Base-by-base conservation (phyloP, 1,140 invertebrate genomes). In the Hylaeus volcanicus region DNA sequence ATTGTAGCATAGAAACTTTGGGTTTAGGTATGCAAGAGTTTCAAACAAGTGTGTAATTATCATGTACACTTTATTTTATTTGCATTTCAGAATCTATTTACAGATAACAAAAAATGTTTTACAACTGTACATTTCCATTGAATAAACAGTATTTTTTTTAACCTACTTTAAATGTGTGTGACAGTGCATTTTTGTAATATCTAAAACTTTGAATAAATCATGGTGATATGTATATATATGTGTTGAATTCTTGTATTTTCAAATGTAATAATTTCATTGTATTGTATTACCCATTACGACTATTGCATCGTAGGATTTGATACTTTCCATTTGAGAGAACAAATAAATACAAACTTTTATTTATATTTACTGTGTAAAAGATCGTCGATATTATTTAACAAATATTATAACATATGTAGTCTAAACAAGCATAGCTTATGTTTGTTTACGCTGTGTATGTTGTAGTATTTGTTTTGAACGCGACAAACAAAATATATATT, bases 1-100 rank as follows among this genome's bases (percentile, higher is more conserved):
- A 51, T n/a, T 11, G 15, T 66, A 68, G 5, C 68, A 15, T 41
- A 68, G 37, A 11, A 11, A 58, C 39, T 48, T 39, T 37, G 51
- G 26, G 60, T 41, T 60, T 26, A 6, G 15, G 60, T 45, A 8
- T 45, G 39, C n/a, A n/a, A 37, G 61, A 51, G 53, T 9, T 63
- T 55, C 61, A 2, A 39, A 1, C 26, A 43, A 48, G 39, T 74
- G 74, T 1, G 45, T 58, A 39, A 26, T 60, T 15, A 41, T 45
- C 12, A 69, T 70, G 51, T 77, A 48, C 39, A 3, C 43, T 8
- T 39, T 26, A 45, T 15, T 61, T 77, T 83, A 51, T 14, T 64
- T 66, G 55, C 14, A 15, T 51, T 48, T 61, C n/a, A 43, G n/a
- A 43, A 14, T 37, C n/a, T 60, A 51, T 12, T 72, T 37, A n/a